phyloP scores from a whole-genome alignment of 2,888 invertebrate species.

The Campopleginae sp. region DNA sequence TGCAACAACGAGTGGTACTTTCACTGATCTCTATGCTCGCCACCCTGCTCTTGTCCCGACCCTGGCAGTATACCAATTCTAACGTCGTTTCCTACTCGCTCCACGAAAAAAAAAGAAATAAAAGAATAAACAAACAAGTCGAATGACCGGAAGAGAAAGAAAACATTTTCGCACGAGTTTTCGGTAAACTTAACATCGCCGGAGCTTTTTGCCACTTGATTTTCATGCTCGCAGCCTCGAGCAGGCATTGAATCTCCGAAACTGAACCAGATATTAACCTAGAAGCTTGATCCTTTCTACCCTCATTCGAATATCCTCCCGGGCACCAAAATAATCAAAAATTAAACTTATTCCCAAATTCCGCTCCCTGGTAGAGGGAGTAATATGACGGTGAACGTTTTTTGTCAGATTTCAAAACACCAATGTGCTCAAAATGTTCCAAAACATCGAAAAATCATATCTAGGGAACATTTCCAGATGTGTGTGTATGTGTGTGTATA shows the following conservation, averaged over 20 bases:
- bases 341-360: background rate
- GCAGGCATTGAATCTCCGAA: too few species aligned
- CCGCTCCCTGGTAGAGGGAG: too few species aligned
- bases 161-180: constrained; percentile 58
- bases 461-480: too few species aligned
- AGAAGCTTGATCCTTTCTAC: background rate
- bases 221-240: constrained; percentile 5
- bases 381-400: too few species aligned
- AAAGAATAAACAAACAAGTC: constrained; percentile 8
- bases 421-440: too few species aligned
- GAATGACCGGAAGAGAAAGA: constrained; percentile 28
- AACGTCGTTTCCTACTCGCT: constrained; percentile 40
- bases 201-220: constrained; percentile 30
- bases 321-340: background rate
- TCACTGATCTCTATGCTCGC: constrained; percentile 43
- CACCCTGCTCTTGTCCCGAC: constrained; percentile 14
- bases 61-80: constrained; percentile 58
- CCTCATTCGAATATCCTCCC: background rate
- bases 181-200: constrained; percentile 27
- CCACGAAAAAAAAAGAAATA: constrained; percentile 20
- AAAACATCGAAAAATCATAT: too few species aligned
- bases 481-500: too few species aligned
- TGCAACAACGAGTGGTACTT: constrained; percentile 65
- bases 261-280: background rate
- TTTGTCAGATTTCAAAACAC: too few species aligned